A percentile compares a stretch with the other conserved stretches of the same genome.
Evolutionary conservation across 2,113 vertebrate genomes (phyloP).

Genomic region (Physeter macrocephalus): DNA sequence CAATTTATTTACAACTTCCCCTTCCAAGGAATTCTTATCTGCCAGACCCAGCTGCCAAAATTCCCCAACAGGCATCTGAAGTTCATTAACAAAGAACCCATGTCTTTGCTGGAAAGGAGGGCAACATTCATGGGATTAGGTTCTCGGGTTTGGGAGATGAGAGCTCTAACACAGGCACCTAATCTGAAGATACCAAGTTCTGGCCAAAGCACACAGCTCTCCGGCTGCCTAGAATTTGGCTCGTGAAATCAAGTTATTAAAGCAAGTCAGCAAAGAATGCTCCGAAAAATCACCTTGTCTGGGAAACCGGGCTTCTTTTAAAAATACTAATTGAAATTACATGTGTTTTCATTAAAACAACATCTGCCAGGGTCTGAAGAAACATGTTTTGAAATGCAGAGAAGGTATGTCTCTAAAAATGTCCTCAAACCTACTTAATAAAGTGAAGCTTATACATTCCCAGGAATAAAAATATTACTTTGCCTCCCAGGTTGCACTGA

Average conservation of each 20-base stretch:
- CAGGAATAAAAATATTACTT: neutral
- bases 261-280: neutral
- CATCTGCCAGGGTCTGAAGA: constrained; percentile 49
- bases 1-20: constrained; percentile 36
- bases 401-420: neutral
- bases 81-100: constrained; percentile 32
- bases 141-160: neutral
- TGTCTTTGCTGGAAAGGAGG: neutral
- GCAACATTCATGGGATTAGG: neutral
- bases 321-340: constrained; percentile 54
- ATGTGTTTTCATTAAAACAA: constrained; percentile 63
- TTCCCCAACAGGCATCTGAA: constrained; percentile 20
- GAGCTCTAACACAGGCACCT: neutral
- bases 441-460: neutral
- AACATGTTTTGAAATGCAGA: constrained; percentile 30
- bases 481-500: neutral
- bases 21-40: constrained; percentile 56
- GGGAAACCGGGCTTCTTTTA: constrained; percentile 15
- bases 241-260: neutral
- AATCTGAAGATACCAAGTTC: neutral
- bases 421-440: neutral
- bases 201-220: neutral
- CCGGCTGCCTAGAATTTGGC: neutral
- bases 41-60: constrained; percentile 7
- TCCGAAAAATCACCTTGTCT: neutral